Conservation (phyloP, 2,113 vertebrate species). For the Cyanoramphus novaezelandiae region DNA sequence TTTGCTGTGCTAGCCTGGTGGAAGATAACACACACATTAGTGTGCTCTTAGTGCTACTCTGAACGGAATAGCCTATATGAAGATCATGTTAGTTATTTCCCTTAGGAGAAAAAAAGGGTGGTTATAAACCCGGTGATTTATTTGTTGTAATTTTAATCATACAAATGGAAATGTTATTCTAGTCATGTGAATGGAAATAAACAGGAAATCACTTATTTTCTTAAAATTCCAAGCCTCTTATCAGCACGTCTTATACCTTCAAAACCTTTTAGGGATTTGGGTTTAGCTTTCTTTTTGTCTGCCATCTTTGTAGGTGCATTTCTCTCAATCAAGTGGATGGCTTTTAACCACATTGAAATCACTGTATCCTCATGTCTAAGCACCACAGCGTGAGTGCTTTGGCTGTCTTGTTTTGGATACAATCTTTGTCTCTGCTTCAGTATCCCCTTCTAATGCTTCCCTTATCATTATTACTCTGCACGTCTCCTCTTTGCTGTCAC, state of each 20-base stretch:
- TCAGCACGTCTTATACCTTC: background rate
- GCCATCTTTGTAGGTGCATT: background rate
- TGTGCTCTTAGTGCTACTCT: background rate
- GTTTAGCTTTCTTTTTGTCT: background rate
- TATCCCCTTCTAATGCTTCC: background rate
- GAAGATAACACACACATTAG: background rate
- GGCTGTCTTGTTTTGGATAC: background rate
- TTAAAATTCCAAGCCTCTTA: background rate
- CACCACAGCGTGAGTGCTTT: background rate
- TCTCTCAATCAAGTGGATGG: background rate
- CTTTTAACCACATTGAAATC: background rate
- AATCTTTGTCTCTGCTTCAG: background rate
- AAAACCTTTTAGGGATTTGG: background rate
- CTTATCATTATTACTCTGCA: background rate
- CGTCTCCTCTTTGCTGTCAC: background rate
- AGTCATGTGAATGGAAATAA: background rate
- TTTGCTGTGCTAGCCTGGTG: background rate
- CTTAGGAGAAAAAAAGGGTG: background rate
- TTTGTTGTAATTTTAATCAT: background rate
- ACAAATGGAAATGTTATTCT: background rate
- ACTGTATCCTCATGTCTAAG: background rate
- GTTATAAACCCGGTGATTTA: background rate
- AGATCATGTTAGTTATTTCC: background rate
- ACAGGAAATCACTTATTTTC: background rate
- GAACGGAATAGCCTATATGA: background rate